Conservation (phyloP, 2,888 invertebrate genomes). For the Lithophane semibrunnea region DNA sequence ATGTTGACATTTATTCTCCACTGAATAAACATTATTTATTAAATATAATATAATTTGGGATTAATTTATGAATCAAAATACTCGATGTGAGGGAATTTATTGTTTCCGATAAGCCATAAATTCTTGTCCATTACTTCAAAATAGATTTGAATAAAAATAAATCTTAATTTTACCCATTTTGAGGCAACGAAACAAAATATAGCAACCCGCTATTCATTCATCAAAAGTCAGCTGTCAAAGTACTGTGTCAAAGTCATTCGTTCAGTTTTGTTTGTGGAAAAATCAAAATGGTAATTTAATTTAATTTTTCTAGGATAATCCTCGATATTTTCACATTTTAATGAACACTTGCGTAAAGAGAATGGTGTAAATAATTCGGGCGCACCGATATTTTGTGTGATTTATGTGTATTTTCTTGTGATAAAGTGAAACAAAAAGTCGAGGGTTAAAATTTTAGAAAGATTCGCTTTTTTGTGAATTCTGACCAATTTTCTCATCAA, state of each 20-base stretch:
- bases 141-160: background rate
- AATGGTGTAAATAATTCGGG: slow-evolving; percentile 58
- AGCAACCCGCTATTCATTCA: slow-evolving; percentile 20
- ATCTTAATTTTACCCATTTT: slow-evolving; percentile 8
- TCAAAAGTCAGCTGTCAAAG: slow-evolving; percentile 41
- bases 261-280: slow-evolving; percentile 71
- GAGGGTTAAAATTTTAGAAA: slow-evolving; percentile 62
- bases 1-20: background rate
- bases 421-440: slow-evolving; percentile 64
- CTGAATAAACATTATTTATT: background rate
- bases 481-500: slow-evolving; percentile 18
- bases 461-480: slow-evolving; percentile 42
- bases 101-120: background rate
- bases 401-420: slow-evolving; percentile 66
- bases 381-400: slow-evolving; percentile 73
- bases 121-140: background rate
- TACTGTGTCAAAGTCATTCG: slow-evolving; percentile 50
- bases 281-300: slow-evolving; percentile 87
- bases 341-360: slow-evolving; percentile 2
- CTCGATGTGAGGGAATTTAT: fast-evolving
- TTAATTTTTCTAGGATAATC: slow-evolving; percentile 77
- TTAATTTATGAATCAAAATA: background rate
- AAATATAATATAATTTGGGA: background rate
- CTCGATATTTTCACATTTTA: slow-evolving; percentile 29
- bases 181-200: background rate